Evolutionary conservation across 2,888 invertebrate species (phyloP).

Genomic region (Piscicola geometra): DNA sequence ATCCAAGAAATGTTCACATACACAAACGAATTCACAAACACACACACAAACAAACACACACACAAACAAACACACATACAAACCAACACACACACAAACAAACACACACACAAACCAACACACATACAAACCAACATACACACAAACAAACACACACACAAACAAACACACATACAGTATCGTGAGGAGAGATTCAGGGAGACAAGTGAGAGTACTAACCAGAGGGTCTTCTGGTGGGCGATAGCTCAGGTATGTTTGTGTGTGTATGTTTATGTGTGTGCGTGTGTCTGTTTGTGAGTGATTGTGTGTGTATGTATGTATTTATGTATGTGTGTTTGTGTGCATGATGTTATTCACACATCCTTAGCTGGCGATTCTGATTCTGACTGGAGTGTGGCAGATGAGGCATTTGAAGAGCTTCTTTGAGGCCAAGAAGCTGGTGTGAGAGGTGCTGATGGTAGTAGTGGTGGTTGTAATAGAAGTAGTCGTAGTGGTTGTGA

Average conservation of each 20-base stretch:
- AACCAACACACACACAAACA: too few species aligned
- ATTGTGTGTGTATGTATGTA: too few species aligned
- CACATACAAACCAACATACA: too few species aligned
- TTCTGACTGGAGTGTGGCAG: conserved; percentile 95
- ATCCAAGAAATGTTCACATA: too few species aligned
- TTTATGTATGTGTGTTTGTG: not conserved
- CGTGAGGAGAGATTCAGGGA: conserved; percentile 94
- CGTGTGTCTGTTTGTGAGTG: too few species aligned
- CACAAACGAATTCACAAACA: too few species aligned
- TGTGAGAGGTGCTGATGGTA: conserved; percentile 15
- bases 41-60: too few species aligned
- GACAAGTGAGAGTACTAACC: conserved; percentile 94
- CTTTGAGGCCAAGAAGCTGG: conserved; percentile 90
- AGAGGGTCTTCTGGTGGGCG: conserved; percentile 80
- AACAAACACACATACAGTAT: conserved; percentile 63
- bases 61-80: too few species aligned
- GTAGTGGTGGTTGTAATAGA: too few species aligned
- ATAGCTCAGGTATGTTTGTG: conserved; percentile 62
- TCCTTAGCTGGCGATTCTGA: conserved; percentile 73
- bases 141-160: too few species aligned
- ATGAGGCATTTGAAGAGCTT: conserved; percentile 98
- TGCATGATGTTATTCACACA: not conserved
- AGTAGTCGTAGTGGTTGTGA: too few species aligned
- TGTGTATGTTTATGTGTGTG: not conserved
- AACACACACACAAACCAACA: too few species aligned